Base-by-base conservation (phyloP, 2,113 vertebrate species). In the Forbesichthys papilliferus region DNA sequence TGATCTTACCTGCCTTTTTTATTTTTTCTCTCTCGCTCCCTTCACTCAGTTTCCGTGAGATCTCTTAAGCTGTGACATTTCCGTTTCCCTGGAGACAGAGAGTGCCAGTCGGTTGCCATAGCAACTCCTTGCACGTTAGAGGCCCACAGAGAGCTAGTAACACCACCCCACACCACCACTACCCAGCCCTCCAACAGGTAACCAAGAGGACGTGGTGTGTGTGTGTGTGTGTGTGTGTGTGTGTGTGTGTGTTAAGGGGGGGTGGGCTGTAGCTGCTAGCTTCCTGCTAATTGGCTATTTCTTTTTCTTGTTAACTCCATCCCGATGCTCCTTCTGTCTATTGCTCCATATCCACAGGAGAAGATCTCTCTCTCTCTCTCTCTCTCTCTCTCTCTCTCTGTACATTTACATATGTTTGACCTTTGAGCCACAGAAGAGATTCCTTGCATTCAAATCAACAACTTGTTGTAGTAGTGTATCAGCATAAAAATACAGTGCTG, bases 11-110 rank as follows among this genome's bases (percentile, higher is more conserved):
- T 88, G 81, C 72, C 73, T 73, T 56, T 64, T 76, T 64, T 66
- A 61, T 66, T 51, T 56, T 48, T 74, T 13, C 58, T 61, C 47
- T 16, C 48, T 61, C 8, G 53, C 48, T 6, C 12, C 48, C 62
- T 72, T 72, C 51, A 13, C 49, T 57, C 56, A 74, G 87, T 85
- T 87, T 88, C 85, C 78, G 78, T 64, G 79, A 92, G 90, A 90
- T 87, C 87, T 89, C 92, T 93, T 88, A 89, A 91, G 90, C 87
- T 88, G 92, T 94, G 93, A 94, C 92, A 93, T 93, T 93, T 93
- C 88, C 74, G 88, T 94, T 91, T 93, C 93, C 92, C 92, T 93
- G 91, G 93, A 93, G 93, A 93, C 83, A 73, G 86, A 91, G 89
- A 78, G 64, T 92, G 90, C 90, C 90, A 89, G 91, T 86, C 86